These are phyloP conservation scores for Isoperla grammatica DNA, from an alignment of 2,888 invertebrate genomes.

Conservation along the genomic window DNA sequence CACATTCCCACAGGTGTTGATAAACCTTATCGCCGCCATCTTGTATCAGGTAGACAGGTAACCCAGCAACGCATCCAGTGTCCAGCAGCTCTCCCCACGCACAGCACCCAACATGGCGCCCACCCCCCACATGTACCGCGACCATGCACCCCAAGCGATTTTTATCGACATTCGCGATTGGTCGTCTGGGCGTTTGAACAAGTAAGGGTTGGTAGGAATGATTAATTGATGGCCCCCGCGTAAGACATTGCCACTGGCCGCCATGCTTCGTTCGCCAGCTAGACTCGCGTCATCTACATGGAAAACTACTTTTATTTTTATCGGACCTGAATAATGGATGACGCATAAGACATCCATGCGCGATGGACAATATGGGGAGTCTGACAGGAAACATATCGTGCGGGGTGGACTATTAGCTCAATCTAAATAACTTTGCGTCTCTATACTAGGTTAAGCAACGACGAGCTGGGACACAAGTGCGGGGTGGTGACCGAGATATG, in stretches of 20 bases:
- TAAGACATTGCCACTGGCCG: constrained; percentile 13
- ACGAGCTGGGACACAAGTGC: background rate
- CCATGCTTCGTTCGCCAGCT: no score
- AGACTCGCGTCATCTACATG: constrained; percentile 15
- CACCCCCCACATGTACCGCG: background rate
- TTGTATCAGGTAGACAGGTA: no score
- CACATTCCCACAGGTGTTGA: no score
- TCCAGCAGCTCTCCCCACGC: background rate
- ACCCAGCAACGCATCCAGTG: background rate
- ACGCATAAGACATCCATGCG: background rate
- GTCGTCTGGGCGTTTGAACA: constrained; percentile 6
- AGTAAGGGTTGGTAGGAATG: constrained; percentile 5
- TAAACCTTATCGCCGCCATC: no score
- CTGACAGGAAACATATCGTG: background rate
- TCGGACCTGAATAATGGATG: constrained; percentile 16
- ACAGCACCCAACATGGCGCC: constrained; percentile 9
- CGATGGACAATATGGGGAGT: constrained; percentile 9
- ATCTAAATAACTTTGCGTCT: no score
- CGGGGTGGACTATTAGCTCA: background rate
- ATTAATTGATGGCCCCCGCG: constrained; percentile 17
- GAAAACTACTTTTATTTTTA: constrained; percentile 18
- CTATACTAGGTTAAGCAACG: background rate
- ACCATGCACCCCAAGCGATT: constrained; percentile 8
- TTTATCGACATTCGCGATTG: constrained; percentile 15
- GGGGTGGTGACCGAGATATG: no score